phyloP scores from a whole-genome alignment of 2,113 vertebrate genomes.

The Marmota flaviventris region DNA sequence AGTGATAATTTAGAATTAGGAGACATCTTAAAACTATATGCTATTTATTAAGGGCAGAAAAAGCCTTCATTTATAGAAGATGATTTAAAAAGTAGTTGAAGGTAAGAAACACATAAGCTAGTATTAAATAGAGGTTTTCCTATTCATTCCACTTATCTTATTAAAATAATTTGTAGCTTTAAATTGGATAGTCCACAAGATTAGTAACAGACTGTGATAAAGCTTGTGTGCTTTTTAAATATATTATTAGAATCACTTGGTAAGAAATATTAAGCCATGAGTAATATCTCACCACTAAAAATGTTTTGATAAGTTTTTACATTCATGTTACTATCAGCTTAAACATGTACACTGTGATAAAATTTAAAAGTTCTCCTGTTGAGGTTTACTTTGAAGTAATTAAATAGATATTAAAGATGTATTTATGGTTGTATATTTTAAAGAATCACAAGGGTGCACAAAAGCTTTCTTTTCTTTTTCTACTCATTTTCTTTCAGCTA shows the following conservation, averaged over 20 bases:
- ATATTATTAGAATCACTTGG: neutral
- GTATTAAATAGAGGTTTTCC: neutral
- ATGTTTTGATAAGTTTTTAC: neutral
- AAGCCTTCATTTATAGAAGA: neutral
- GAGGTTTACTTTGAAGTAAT: neutral
- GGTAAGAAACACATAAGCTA: neutral
- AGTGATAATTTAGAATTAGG: neutral
- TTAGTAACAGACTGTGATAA: slow-evolving; percentile 20
- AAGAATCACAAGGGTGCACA: neutral
- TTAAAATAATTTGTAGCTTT: neutral
- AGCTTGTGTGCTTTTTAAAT: neutral
- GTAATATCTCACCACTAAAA: neutral
- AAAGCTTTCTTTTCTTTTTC: neutral
- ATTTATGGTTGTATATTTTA: neutral
- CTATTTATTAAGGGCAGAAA: slow-evolving; percentile 33
- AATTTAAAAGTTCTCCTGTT: neutral
- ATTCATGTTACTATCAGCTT: neutral
- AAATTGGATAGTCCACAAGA: neutral
- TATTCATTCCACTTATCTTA: neutral
- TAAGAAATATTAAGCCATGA: slow-evolving; percentile 3
- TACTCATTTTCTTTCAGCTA: neutral
- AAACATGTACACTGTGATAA: neutral
- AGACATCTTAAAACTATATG: neutral
- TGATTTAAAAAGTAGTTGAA: neutral
- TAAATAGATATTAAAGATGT: neutral